Evolutionary conservation across 2,113 vertebrate genomes (phyloP), one percentile per base, ranked within the genome.

Genomic region (Amazona vittata): DNA sequence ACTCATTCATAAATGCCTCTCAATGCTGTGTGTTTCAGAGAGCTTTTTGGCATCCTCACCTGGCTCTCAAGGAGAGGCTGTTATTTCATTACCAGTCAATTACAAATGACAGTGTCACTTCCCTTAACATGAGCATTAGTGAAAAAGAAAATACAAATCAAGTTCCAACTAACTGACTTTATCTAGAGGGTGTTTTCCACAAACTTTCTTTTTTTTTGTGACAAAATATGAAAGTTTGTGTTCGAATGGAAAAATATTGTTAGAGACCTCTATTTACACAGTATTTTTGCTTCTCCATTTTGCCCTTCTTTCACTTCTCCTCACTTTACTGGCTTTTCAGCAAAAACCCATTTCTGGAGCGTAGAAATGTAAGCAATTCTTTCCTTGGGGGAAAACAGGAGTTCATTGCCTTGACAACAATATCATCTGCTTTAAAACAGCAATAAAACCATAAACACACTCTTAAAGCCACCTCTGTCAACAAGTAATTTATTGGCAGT

Each of bases 401-500:
- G 37, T 59, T 94, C 63, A 94, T 33, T 85, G 71, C 59, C 67
- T 65, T 91, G 86, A 91, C 60, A 94, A 80, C 60, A 83, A 16
- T 47, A 79, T 64, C 11, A 80, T 89, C 70, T 82, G 37, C 37
- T 96, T 93, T 79, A 83, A 94, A 93, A 69, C 16, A 89, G 44
- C 44, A 89, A 85, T 84, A 94, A 91, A 89, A 82, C 63, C 18
- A 69, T 47, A 65, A 46, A 94, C 70, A 22, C 73, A 94, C 43
- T 94, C 86, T 89, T 81, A 79, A 68, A 92, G 67, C 17, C 77
- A 84, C 52, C 70, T 91, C 91, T 93, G 78, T 83, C 86, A 90
- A 79, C 35, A 44, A 0, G 2, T 50, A 93, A 94, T 89, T 94
- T 94, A 97, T 89, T 95, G 64, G 41, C 63, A 91, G 26, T 62